A percentile compares a stretch with the other conserved stretches of the same genome.
These are phyloP conservation scores for Oncorhynchus gorbuscha DNA, from an alignment of 2,113 vertebrate species.

Conservation along the genomic window DNA sequence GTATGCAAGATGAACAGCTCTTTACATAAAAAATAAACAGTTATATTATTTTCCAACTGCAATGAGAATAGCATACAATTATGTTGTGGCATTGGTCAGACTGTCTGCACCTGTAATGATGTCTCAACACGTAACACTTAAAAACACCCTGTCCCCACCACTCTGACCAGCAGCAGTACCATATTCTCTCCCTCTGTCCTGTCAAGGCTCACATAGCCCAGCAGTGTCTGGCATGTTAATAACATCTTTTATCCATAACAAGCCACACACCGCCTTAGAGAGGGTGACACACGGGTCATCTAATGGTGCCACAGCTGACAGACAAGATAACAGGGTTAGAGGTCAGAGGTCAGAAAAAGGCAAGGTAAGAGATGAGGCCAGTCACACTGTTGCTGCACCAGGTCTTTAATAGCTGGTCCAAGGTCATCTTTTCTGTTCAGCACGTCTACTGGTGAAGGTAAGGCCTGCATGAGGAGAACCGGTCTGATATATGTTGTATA, in stretches of 20 bases:
- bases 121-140: too few species aligned
- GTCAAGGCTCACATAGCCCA: background rate
- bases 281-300: background rate
- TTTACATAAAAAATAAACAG: too few species aligned
- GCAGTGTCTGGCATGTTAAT: background rate
- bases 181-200: too few species aligned
- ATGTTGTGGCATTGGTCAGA: background rate
- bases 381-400: background rate
- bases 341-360: constrained; percentile 3
- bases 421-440: background rate
- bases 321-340: background rate
- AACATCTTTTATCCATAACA: background rate
- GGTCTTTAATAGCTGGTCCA: background rate
- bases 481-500: background rate
- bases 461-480: background rate
- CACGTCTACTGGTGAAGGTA: too few species aligned
- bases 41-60: background rate
- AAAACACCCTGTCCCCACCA: background rate
- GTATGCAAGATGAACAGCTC: too few species aligned
- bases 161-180: too few species aligned
- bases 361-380: background rate
- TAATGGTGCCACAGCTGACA: background rate
- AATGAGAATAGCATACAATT: background rate
- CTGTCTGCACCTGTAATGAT: too few species aligned
- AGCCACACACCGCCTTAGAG: background rate